phyloP scores from a whole-genome alignment of 2,888 invertebrate genomes.

The Arctia plantaginis region DNA sequence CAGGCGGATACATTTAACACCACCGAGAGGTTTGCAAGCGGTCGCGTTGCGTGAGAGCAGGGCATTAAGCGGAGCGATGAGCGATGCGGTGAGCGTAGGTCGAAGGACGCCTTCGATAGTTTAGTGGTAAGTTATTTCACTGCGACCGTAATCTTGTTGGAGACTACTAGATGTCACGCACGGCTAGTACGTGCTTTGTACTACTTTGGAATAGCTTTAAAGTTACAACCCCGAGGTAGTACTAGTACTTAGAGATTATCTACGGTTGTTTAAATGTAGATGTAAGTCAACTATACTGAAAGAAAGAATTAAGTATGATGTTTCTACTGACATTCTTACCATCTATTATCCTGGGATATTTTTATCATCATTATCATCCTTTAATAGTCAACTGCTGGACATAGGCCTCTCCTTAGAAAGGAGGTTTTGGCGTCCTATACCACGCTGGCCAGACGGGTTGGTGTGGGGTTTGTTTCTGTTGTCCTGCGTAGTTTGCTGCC shows the following conservation, averaged over 20 bases:
- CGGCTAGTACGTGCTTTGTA: slow-evolving; percentile 60
- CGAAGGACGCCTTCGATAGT: slow-evolving; percentile 63
- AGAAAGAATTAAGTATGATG: slow-evolving; percentile 23
- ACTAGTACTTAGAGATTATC: slow-evolving; percentile 43
- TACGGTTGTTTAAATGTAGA: slow-evolving; percentile 39
- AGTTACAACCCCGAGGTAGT: slow-evolving; percentile 41
- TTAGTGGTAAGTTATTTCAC: slow-evolving; percentile 65
- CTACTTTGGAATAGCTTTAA: slow-evolving; percentile 47
- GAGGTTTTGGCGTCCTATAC: too few species aligned
- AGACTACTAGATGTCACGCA: slow-evolving; percentile 78
- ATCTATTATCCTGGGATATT: background rate
- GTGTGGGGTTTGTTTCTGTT: too few species aligned
- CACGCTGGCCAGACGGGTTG: too few species aligned
- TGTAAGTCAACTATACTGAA: slow-evolving; percentile 23
- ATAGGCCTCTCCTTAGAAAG: too few species aligned
- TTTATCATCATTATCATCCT: too few species aligned
- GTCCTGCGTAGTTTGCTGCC: too few species aligned
- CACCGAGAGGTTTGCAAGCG: slow-evolving; percentile 72
- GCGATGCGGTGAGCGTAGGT: slow-evolving; percentile 61
- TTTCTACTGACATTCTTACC: background rate
- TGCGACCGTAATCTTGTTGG: slow-evolving; percentile 64
- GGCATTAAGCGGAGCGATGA: slow-evolving; percentile 71
- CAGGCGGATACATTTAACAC: slow-evolving; percentile 85
- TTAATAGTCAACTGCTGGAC: too few species aligned
- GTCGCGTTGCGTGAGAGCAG: slow-evolving; percentile 61